Percentiles rank a stretch among this genome's conserved stretches.
Evolutionary conservation across 2,888 invertebrate genomes (phyloP).

Genomic region (Autographa pulchrina): DNA sequence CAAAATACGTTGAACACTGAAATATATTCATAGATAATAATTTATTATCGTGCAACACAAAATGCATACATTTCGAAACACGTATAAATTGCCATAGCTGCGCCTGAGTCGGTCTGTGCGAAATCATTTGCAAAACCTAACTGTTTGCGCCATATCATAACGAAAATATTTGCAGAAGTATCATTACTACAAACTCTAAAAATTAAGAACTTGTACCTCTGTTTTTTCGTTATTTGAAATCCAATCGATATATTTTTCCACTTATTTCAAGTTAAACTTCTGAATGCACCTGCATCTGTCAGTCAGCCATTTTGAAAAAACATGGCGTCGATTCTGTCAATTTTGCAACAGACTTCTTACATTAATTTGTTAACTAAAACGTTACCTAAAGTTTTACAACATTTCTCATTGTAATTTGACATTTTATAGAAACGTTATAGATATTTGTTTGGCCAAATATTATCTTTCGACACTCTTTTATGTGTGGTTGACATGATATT

Average conservation of each 20-base stretch:
- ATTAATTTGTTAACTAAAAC: conserved; percentile 40
- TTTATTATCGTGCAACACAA: conserved; percentile 66
- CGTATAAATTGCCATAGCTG: conserved; percentile 67
- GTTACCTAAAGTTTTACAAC: conserved; percentile 52
- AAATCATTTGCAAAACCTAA: conserved; percentile 67
- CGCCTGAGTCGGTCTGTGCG: conserved; percentile 54
- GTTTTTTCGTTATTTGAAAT: background rate
- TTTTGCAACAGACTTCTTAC: conserved; percentile 56
- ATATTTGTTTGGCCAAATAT: conserved; percentile 21
- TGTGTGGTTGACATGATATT: conserved; percentile 42
- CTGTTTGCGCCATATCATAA: conserved; percentile 41
- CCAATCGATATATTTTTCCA: conserved; percentile 7
- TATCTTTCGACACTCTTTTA: conserved; percentile 20
- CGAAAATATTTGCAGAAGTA: conserved; percentile 34
- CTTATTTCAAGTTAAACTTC: background rate
- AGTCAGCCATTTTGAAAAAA: conserved; percentile 36
- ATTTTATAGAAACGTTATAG: conserved; percentile 23
- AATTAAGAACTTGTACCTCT: background rate
- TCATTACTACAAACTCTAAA: background rate
- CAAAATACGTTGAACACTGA: conserved; percentile 33
- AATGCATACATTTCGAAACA: conserved; percentile 65
- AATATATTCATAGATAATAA: conserved; percentile 59
- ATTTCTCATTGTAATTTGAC: conserved; percentile 21
- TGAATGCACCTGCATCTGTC: background rate
- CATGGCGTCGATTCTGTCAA: conserved; percentile 54